These are phyloP conservation scores for Mellilla xanthometata DNA, from an alignment of 2,888 invertebrate species.

Conservation along the genomic window DNA sequence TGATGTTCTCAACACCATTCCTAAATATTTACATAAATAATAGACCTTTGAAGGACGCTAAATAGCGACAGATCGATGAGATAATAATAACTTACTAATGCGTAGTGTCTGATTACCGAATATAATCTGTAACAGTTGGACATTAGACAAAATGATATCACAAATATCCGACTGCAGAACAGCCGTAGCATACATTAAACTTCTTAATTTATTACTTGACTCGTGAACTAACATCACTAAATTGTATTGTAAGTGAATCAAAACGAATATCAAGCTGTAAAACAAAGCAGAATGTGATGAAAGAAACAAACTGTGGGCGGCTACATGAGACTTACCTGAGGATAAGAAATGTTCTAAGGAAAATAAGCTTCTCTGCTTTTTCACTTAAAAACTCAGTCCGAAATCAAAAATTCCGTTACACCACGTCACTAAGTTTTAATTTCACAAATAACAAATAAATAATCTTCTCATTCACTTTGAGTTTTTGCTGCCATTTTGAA, in stretches of 20 bases:
- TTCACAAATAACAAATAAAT: slow-evolving; percentile 54
- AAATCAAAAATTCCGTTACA: slow-evolving; percentile 58
- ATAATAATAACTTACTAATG: slow-evolving; percentile 67
- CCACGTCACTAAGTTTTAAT: slow-evolving; percentile 67
- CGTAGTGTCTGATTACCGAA: slow-evolving; percentile 71
- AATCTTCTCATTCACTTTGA: slow-evolving; percentile 36
- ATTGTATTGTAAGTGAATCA: slow-evolving; percentile 3
- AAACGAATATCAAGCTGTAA: slow-evolving; percentile 46
- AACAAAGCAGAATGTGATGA: slow-evolving; percentile 60
- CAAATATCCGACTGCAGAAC: slow-evolving; percentile 30
- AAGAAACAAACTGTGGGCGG: slow-evolving; percentile 60
- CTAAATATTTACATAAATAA: slow-evolving; percentile 24
- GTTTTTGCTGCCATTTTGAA: slow-evolving; percentile 68
- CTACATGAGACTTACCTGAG: slow-evolving; percentile 63
- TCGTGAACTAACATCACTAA: too few species aligned
- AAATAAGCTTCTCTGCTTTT: slow-evolving; percentile 2
- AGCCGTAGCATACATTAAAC: slow-evolving; percentile 14
- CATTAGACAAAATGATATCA: slow-evolving; percentile 40
- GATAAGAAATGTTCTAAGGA: slow-evolving; percentile 12
- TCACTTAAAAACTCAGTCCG: slow-evolving; percentile 29
- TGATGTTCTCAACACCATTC: slow-evolving; percentile 8
- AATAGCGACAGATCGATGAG: slow-evolving; percentile 47
- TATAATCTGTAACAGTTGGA: slow-evolving; percentile 46
- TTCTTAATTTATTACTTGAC: slow-evolving; percentile 7
- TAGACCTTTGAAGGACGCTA: slow-evolving; percentile 24